Evolutionary conservation across 2,113 vertebrate genomes (phyloP), one percentile per base, ranked within the genome.

Genomic region (Hystrix cristata): DNA sequence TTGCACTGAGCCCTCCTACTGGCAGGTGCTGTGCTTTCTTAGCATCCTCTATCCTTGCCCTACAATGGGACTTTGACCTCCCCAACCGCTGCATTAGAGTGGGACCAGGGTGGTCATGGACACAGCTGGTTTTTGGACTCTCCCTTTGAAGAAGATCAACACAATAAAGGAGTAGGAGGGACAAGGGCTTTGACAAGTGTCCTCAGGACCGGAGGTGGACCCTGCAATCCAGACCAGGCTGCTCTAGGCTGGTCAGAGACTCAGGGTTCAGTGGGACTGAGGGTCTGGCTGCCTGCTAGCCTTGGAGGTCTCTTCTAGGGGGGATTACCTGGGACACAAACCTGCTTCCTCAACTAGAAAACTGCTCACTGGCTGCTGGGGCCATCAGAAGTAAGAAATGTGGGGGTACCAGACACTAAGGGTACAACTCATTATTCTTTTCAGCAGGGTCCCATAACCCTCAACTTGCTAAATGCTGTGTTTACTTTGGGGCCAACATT

Each of bases 281-380:
- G 55, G 51, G 14, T 12, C 46, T 27, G 25, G 23, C 38, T 65
- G 82, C 67, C 27, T 31, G 31, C 11, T 31, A 7, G 2, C 57
- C 74, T 16, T 2, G 34, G 46, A 1, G 5, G 3, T 12, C 29
- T 76, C 13, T 95, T n/a, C 48, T 21, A 25, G 27, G 43, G 53
- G 43, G 14, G 1, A 0, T 74, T 29, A 34, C 48, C 38, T 11
- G 3, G 38, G 9, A 46, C 59, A 31, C 59, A 69, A 87, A 15
- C 8, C 53, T 74, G 2, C 43, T 87, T 83, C 46, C 62, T 78
- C n/a, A 43, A 53, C n/a, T 55, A 53, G 86, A 87, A 90, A 53
- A 14, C 1, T 38, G 71, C 5, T 19, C 31, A 0, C 1, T 64
- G 78, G 74, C 43, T 27, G 23, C 0, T 9, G 14, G 38, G 18